phyloP scores from a whole-genome alignment of 2,888 invertebrate species.

The Sphaerophoria rueppellii region DNA sequence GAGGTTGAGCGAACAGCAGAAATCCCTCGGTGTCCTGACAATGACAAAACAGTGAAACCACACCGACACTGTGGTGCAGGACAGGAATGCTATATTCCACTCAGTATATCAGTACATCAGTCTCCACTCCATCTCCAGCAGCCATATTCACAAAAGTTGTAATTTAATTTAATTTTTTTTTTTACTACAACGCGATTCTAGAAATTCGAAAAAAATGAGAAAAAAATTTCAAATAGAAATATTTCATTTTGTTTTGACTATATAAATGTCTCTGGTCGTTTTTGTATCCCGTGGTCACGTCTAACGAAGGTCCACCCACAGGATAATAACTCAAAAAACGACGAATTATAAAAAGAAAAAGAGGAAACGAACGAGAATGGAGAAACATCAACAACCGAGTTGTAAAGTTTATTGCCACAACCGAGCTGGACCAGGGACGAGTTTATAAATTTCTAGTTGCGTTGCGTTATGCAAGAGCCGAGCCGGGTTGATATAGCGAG shows the following conservation, averaged over 20 bases:
- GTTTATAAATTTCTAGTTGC: conserved; percentile 21
- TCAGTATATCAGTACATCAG: conserved; percentile 35
- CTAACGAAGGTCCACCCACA: conserved; percentile 21
- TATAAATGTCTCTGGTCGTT: conserved; percentile 20
- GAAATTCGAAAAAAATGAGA: conserved; percentile 3
- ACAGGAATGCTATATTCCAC: conserved; percentile 41
- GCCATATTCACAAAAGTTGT: conserved; percentile 62
- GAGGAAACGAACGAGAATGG: not conserved
- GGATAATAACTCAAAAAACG: conserved; percentile 8
- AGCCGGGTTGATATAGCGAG: conserved; percentile 45
- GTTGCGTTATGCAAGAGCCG: conserved; percentile 19
- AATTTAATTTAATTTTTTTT: conserved; percentile 64
- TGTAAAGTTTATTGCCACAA: conserved; percentile 48
- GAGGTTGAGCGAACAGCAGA: conserved; percentile 23
- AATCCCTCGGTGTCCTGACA: conserved; percentile 53
- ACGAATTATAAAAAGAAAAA: conserved; percentile 12
- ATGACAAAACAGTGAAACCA: conserved; percentile 70
- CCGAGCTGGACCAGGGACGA: conserved; percentile 28
- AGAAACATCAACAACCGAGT: conserved; percentile 45
- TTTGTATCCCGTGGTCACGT: conserved; percentile 36
- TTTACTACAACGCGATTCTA: conserved; percentile 35
- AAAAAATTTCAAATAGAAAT: conserved; percentile 18
- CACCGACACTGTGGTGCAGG: conserved; percentile 67
- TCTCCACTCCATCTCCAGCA: not conserved
- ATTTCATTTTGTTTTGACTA: conserved; percentile 51